Percentiles rank a stretch among this genome's conserved stretches.
Evolutionary conservation across 2,797 vertebrate species (phyloP).

Genomic region (Garrulus glandarius): DNA sequence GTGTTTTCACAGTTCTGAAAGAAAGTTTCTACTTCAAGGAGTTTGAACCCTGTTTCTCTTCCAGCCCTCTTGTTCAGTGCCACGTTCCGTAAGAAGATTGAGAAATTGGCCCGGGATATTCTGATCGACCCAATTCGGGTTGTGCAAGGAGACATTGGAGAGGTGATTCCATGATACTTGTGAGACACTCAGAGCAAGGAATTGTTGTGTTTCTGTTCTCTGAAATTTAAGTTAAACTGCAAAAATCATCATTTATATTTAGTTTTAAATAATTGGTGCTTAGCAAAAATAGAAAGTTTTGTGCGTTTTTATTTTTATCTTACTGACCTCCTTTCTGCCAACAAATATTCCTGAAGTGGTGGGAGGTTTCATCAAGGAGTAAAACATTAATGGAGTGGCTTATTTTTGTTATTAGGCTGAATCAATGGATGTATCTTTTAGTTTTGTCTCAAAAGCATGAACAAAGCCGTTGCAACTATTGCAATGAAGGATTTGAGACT

Average conservation of each 20-base stretch:
- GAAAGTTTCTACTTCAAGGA: not conserved
- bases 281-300: not conserved
- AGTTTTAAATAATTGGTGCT: not conserved
- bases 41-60: slow-evolving; percentile 27
- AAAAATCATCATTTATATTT: not conserved
- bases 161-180: slow-evolving; percentile 75
- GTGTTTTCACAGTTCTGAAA: not conserved
- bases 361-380: not conserved
- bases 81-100: slow-evolving; percentile 97
- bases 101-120: slow-evolving; percentile 94
- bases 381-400: not conserved
- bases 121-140: slow-evolving; percentile 94
- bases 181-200: not conserved
- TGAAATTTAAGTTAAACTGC: not conserved
- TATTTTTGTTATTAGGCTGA: not conserved
- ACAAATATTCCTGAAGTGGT: not conserved
- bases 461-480: not conserved
- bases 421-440: not conserved
- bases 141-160: slow-evolving; percentile 97
- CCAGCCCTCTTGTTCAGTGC: slow-evolving; percentile 96
- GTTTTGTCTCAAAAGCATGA: not conserved
- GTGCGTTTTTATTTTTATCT: not conserved
- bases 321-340: not conserved
- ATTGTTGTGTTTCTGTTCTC: not conserved
- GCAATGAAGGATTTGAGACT: not conserved